A percentile compares a stretch with the other conserved stretches of the same genome.
phyloP scores from a whole-genome alignment of 2,113 vertebrate species.

The Microtus pennsylvanicus region DNA sequence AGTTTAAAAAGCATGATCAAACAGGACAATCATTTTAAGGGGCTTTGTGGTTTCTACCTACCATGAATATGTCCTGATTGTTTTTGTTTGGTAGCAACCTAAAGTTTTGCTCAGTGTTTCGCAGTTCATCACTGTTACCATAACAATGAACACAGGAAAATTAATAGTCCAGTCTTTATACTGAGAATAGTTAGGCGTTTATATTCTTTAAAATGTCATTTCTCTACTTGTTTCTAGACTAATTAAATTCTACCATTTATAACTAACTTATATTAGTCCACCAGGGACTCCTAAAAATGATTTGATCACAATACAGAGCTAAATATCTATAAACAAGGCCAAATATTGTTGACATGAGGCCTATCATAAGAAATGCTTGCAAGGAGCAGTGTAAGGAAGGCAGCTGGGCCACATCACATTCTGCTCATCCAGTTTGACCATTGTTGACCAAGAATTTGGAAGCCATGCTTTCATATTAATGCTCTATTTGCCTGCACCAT shows the following conservation, averaged over 20 bases:
- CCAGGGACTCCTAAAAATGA: neutral
- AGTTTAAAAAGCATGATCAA: neutral
- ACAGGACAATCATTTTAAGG: neutral
- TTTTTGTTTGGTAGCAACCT: constrained; percentile 50
- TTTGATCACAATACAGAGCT: neutral
- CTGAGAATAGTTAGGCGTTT: neutral
- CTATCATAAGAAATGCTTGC: neutral
- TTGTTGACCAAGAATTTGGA: constrained; percentile 44
- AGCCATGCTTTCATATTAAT: constrained; percentile 54
- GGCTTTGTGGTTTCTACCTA: neutral
- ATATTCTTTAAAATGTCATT: neutral
- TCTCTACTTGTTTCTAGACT: constrained; percentile 11
- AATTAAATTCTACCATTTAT: neutral
- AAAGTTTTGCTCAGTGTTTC: neutral
- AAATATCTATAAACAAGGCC: neutral
- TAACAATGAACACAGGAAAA: neutral
- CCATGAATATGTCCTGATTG: neutral
- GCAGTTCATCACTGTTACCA: neutral
- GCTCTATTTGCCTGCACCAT: neutral
- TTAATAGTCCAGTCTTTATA: neutral
- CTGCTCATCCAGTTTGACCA: constrained; percentile 64
- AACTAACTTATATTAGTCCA: neutral
- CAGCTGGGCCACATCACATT: constrained; percentile 56
- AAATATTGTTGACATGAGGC: neutral
- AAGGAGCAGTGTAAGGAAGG: neutral